Evolutionary conservation across 2,888 invertebrate genomes (phyloP).

Genomic region (Himalopsyche kuldschensis): DNA sequence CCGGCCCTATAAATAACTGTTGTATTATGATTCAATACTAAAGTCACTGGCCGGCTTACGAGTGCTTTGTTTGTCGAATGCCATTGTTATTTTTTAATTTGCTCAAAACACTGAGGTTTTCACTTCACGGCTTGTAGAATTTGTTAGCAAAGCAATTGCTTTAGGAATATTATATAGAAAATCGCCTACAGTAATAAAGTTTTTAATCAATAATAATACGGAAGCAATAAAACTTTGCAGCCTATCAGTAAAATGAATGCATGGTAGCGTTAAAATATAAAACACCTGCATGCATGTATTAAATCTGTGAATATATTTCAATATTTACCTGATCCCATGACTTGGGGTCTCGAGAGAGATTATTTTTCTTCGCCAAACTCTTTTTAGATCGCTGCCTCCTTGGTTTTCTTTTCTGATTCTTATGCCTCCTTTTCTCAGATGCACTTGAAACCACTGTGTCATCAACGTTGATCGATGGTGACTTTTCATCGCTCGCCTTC

Average conservation of each 20-base stretch:
- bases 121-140: background rate
- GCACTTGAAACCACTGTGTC: background rate
- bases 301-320: background rate
- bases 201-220: background rate
- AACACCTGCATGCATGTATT: background rate
- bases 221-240: background rate
- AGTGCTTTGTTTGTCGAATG: background rate
- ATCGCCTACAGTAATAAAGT: background rate
- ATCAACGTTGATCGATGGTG: background rate
- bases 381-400: constrained; percentile 1
- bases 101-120: background rate
- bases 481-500: background rate
- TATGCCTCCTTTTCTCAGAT: constrained; percentile 30
- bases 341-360: background rate
- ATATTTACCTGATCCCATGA: background rate
- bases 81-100: background rate
- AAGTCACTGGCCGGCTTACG: background rate
- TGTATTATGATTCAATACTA: background rate
- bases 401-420: constrained; percentile 25
- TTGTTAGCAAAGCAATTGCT: background rate
- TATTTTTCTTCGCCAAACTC: background rate
- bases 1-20: background rate
- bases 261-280: too few relatives aligned
- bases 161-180: background rate
- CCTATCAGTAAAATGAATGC: too few relatives aligned